Evolutionary conservation across 2,113 vertebrate genomes (phyloP).

Genomic region (Nymphicus hollandicus): DNA sequence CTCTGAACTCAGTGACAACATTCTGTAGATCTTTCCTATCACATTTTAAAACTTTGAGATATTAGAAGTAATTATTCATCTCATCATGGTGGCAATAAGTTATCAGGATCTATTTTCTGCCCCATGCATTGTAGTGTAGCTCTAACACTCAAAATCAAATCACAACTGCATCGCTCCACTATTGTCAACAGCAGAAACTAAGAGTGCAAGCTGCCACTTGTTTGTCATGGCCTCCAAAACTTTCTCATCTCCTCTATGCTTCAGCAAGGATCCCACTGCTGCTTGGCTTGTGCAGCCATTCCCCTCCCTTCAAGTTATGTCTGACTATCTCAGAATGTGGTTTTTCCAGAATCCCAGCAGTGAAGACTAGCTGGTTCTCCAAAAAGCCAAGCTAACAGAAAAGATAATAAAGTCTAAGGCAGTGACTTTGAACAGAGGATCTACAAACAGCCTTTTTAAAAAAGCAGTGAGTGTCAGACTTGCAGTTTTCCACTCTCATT

Average conservation of each 20-base stretch:
- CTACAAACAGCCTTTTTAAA: neutral
- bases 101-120: neutral
- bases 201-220: neutral
- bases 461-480: neutral
- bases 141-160: neutral
- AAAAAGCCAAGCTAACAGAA: neutral
- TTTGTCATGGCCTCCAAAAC: neutral
- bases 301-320: neutral
- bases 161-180: neutral
- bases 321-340: neutral
- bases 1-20: neutral
- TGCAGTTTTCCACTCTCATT: neutral
- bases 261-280: neutral
- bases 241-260: neutral
- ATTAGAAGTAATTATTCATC: neutral
- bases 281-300: neutral
- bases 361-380: neutral
- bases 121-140: too few species aligned
- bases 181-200: neutral
- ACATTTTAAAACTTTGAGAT: neutral
- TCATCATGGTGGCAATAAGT: neutral
- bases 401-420: neutral
- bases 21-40: neutral
- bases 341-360: neutral
- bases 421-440: fast-evolving